phyloP scores from a whole-genome alignment of 2,888 invertebrate genomes.

The Eilema caniola region DNA sequence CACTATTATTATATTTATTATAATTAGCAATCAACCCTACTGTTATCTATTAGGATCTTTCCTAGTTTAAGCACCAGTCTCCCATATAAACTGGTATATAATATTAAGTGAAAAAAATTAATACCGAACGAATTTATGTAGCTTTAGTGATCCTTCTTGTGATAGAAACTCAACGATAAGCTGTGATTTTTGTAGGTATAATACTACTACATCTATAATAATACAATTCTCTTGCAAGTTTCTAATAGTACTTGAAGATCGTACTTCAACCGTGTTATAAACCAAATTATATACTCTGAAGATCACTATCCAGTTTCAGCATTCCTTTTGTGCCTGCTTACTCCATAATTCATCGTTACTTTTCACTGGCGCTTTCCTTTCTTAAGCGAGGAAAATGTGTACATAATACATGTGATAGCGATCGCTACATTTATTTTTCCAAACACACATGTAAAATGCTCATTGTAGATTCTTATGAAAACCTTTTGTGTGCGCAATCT shows the following conservation, averaged over 20 bases:
- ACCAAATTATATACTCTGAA: not conserved
- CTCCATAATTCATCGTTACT: slow-evolving; percentile 36
- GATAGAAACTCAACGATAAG: not conserved
- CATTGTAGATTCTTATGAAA: slow-evolving; percentile 14
- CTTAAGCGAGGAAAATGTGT: slow-evolving; percentile 36
- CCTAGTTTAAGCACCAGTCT: too few species aligned
- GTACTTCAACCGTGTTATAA: not conserved
- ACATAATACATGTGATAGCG: slow-evolving; percentile 29
- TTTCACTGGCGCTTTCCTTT: slow-evolving; percentile 38
- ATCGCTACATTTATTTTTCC: slow-evolving; percentile 32
- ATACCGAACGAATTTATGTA: not conserved
- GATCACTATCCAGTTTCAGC: slow-evolving; percentile 14
- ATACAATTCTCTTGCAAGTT: not conserved
- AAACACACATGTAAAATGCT: slow-evolving; percentile 13
- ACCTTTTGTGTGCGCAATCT: not conserved
- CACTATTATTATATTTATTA: not conserved
- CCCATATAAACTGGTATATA: too few species aligned
- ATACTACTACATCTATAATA: not conserved
- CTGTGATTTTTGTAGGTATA: not conserved
- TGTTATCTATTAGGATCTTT: too few species aligned
- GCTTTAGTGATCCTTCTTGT: not conserved
- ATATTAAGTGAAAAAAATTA: too few species aligned
- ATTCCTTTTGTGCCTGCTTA: slow-evolving; percentile 32
- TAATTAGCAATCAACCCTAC: too few species aligned
- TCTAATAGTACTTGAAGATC: not conserved